phyloP scores from a whole-genome alignment of 2,888 invertebrate genomes.

The Branchipolynoe longqiensis region DNA sequence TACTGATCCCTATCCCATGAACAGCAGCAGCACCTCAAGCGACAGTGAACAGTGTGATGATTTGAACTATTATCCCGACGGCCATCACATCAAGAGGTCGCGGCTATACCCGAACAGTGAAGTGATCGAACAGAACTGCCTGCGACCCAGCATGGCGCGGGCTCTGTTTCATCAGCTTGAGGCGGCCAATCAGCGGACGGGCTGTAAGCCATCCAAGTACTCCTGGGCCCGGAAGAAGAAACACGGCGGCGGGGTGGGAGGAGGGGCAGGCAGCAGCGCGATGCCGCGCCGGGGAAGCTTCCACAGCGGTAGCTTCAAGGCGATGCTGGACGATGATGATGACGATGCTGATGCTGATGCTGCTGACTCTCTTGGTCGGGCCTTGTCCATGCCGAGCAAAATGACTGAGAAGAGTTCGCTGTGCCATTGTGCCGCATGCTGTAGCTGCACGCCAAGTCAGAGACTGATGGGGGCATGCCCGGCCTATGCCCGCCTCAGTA shows the following conservation, averaged over 20 bases:
- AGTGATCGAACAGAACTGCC: slow-evolving; percentile 64
- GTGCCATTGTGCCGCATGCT: slow-evolving; percentile 67
- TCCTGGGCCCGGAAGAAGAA: slow-evolving; percentile 63
- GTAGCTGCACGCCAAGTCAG: slow-evolving; percentile 62
- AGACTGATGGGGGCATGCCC: slow-evolving; percentile 61
- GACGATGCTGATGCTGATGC: too few relatives aligned
- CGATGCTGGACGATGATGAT: slow-evolving; percentile 22
- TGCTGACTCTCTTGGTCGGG: slow-evolving; percentile 17
- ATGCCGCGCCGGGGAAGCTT: slow-evolving; percentile 38
- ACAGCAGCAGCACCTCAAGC: slow-evolving; percentile 56
- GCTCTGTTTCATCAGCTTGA: slow-evolving; percentile 65
- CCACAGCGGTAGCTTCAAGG: slow-evolving; percentile 16
- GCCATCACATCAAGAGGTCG: slow-evolving; percentile 54
- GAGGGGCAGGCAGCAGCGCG: too few relatives aligned
- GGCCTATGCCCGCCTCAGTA: slow-evolving; percentile 24
- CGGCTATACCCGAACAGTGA: slow-evolving; percentile 64
- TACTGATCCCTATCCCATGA: slow-evolving; percentile 50
- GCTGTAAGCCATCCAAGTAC: slow-evolving; percentile 41
- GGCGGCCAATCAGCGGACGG: slow-evolving; percentile 22
- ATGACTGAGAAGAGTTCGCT: slow-evolving; percentile 40
- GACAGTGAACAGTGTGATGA: slow-evolving; percentile 50
- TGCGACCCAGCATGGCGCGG: slow-evolving; percentile 63
- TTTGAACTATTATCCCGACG: slow-evolving; percentile 56
- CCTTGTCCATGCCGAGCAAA: slow-evolving; percentile 55
- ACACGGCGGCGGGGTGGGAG: neutral